Percentiles rank a stretch among this genome's conserved stretches.
These are phyloP conservation scores for Arctocebus calabarensis DNA, from an alignment of 2,797 vertebrate genomes.

Conservation along the genomic window DNA sequence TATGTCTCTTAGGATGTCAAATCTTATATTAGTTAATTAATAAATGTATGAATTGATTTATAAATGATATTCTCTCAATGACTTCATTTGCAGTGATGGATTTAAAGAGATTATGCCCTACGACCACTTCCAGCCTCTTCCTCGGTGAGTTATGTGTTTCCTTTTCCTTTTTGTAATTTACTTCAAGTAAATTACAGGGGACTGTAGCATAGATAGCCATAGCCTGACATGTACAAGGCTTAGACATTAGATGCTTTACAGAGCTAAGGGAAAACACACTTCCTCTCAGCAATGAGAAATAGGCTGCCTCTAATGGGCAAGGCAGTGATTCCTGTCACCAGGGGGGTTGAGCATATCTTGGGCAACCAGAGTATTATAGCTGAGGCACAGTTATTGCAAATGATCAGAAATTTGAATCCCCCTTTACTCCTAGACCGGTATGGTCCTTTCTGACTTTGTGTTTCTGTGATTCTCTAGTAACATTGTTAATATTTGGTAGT, in stretches of 20 bases:
- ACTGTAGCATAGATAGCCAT: not conserved
- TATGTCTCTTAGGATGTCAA: not conserved
- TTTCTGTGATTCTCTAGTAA: not conserved
- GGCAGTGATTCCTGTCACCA: not conserved
- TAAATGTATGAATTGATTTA: not conserved
- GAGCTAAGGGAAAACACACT: not conserved
- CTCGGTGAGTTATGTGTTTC: slow-evolving; percentile 90
- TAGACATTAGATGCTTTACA: not conserved
- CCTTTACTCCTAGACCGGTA: not conserved
- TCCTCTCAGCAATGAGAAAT: not conserved
- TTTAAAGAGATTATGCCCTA: slow-evolving; percentile 98
- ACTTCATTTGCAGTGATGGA: slow-evolving; percentile 91
- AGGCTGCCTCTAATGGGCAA: not conserved
- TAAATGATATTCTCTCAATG: slow-evolving; percentile 78
- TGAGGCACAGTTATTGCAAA: not conserved
- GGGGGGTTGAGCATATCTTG: accelerated
- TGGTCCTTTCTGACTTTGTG: not conserved
- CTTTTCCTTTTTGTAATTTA: not conserved
- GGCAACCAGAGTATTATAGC: not conserved
- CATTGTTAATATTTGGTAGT: not conserved
- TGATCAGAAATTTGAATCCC: not conserved
- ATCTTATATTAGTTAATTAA: not conserved
- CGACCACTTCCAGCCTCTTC: slow-evolving; percentile 96
- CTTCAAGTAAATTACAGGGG: not conserved
- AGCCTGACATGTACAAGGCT: not conserved